Base-by-base conservation (phyloP, 2,888 invertebrate genomes). In the Myopa tessellatipennis region DNA sequence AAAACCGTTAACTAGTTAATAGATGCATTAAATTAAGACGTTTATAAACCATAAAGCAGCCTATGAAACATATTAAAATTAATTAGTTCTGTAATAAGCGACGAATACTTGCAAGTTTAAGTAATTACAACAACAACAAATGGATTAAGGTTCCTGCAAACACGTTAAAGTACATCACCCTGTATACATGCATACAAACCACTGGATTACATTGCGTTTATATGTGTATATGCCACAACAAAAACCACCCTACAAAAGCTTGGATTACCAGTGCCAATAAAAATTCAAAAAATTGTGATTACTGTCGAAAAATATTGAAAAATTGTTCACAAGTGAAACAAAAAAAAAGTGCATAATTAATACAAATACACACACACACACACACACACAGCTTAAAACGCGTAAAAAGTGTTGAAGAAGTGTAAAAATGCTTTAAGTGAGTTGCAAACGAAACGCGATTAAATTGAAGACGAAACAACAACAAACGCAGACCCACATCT, bases 221-320 rank as follows among this genome's bases (percentile, higher is more conserved):
- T 55, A 70, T 10, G 12, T 69, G 36, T 68, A 70, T 76, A 40
- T 26, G 10, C 61, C 82, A 82, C 81, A 81, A 81, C 79, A 82
- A 84, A 78, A 79, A 82, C 82, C 79, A 58, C 55, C 67, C 63
- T 61, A 72, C 73, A 67, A 77, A 63, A 80, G 67, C 83, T 88
- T 87, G 88, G 88, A 88, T 87, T 88, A 88, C 87, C 88, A 88
- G 88, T 88, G 88, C 87, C 86, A 87, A 86, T 80, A 76, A 74
- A 55, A 55, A 38, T 60, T 60, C 7, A 60, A 26, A 70, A 52
- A 36, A 26, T 26, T 45, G 75, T 74, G 74, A 69, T 80, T 80
- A 58, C 79, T 79, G 77, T 71, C 71, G 71, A 50, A 40, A 77
- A 70, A 36, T 55, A 69, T 68, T 61, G 40, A 77, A 45, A 45